A percentile compares a stretch with the other conserved stretches of the same genome.
phyloP scores from a whole-genome alignment of 2,113 vertebrate species.

The Grus americana region DNA sequence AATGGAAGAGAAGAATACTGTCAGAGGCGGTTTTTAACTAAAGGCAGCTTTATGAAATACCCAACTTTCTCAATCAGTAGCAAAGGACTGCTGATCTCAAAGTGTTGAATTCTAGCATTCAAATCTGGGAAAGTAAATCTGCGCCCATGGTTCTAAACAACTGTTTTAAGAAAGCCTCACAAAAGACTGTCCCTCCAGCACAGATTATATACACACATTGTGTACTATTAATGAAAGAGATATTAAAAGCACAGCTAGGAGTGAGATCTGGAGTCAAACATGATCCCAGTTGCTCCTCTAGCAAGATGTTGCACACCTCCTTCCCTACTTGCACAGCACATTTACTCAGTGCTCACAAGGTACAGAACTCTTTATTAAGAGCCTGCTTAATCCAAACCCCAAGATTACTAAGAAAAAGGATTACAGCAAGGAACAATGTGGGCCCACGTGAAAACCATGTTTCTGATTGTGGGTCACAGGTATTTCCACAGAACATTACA shows the following conservation, averaged over 20 bases:
- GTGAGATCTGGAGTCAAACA: background rate
- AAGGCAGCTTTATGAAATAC: background rate
- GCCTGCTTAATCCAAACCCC: background rate
- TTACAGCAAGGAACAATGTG: background rate
- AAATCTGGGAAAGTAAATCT: background rate
- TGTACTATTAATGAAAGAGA: background rate
- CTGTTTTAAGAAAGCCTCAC: background rate
- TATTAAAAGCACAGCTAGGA: background rate
- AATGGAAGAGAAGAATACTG: background rate
- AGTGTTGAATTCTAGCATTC: background rate
- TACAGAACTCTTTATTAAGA: background rate
- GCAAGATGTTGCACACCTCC: background rate
- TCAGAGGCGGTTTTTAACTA: background rate
- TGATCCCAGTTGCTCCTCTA: rapidly evolving
- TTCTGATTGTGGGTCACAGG: background rate
- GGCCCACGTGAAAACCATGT: rapidly evolving
- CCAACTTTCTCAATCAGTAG: background rate
- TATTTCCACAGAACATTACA: background rate
- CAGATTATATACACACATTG: background rate
- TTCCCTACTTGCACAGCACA: background rate
- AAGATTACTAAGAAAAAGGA: background rate
- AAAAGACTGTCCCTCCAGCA: background rate
- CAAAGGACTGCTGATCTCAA: background rate
- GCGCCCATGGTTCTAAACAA: rapidly evolving
- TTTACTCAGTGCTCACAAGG: background rate